Evolutionary conservation across 2,797 vertebrate genomes (phyloP).

Genomic region (Ispidina picta): DNA sequence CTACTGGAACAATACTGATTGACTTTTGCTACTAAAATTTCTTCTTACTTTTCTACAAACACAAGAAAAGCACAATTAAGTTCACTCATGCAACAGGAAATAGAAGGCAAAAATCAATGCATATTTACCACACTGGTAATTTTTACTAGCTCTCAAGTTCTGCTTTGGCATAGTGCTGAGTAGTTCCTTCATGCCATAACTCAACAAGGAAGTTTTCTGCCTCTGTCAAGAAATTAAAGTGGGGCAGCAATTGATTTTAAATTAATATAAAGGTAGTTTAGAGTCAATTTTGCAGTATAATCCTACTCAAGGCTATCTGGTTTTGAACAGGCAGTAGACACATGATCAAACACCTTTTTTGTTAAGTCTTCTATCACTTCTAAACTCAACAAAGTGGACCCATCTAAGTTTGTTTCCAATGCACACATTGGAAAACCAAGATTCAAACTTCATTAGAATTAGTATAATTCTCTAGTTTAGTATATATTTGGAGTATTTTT

Average conservation of each 20-base stretch:
- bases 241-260: neutral
- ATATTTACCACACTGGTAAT: neutral
- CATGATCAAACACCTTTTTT: neutral
- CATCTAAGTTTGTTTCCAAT: neutral
- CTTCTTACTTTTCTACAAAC: neutral
- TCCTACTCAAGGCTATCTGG: neutral
- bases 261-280: neutral
- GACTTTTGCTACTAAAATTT: neutral
- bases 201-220: neutral
- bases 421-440: neutral
- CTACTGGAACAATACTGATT: neutral
- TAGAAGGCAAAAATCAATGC: neutral
- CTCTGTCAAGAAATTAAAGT: neutral
- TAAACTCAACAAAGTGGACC: slow-evolving; percentile 9
- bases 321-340: neutral
- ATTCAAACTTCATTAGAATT: slow-evolving; percentile 10
- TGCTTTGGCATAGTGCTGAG: neutral
- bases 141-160: neutral
- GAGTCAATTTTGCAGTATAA: neutral
- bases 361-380: neutral
- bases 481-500: neutral
- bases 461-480: neutral
- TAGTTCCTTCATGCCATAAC: neutral
- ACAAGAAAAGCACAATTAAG: neutral
- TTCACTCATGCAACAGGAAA: neutral